phyloP scores from a whole-genome alignment of 2,797 vertebrate species.

The Mormyrus hasselquistii region DNA sequence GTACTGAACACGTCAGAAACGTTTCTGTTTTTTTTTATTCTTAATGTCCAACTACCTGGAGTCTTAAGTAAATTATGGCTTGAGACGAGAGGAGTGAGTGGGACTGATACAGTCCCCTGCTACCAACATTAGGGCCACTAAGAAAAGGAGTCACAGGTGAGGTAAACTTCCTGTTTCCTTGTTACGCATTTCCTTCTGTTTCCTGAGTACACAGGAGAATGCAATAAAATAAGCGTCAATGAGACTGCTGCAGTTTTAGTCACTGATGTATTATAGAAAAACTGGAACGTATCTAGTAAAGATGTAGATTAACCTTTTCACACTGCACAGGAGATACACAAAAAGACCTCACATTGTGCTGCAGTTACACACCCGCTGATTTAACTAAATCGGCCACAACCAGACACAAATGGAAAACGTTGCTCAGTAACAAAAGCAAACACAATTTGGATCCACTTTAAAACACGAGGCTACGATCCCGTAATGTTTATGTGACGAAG shows the following conservation, averaged over 20 bases:
- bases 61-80: neutral
- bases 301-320: neutral
- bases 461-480: neutral
- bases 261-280: neutral
- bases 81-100: neutral
- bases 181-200: neutral
- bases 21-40: neutral
- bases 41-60: neutral
- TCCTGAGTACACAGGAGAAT: neutral
- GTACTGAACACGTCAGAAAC: neutral
- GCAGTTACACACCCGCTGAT: neutral
- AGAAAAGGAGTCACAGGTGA: neutral
- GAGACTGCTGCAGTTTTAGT: neutral
- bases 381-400: neutral
- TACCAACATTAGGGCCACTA: neutral
- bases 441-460: neutral
- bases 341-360: neutral
- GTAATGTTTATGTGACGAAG: neutral
- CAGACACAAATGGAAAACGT: neutral
- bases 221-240: neutral
- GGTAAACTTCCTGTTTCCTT: neutral
- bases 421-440: slow-evolving; percentile 6
- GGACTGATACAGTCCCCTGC: neutral
- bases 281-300: neutral
- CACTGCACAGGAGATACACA: neutral